Evolutionary conservation across 2,797 vertebrate species (phyloP).

Genomic region (Synaphobranchus kaupii): DNA sequence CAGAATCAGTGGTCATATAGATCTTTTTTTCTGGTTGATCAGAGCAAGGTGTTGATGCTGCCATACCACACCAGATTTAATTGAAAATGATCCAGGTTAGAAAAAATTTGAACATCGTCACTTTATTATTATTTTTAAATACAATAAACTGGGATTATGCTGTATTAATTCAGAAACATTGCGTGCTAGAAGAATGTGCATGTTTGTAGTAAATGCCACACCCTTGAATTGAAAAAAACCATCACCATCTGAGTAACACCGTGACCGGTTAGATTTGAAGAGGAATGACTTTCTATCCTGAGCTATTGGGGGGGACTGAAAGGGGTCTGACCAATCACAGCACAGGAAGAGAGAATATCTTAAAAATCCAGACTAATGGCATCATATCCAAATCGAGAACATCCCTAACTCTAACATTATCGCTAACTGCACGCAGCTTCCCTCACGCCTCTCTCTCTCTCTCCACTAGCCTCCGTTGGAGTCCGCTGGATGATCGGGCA

Average conservation of each 20-base stretch:
- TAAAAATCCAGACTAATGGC: neutral
- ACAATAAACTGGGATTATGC: neutral
- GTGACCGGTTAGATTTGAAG: neutral
- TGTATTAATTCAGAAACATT: neutral
- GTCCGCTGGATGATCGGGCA: slow-evolving; percentile 95
- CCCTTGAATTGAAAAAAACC: neutral
- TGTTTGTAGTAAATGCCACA: slow-evolving; percentile 5
- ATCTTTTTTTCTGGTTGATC: neutral
- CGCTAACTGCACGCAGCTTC: neutral
- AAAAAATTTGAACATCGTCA: neutral
- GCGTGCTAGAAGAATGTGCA: slow-evolving; percentile 27
- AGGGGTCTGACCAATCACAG: slow-evolving; percentile 14
- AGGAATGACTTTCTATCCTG: neutral
- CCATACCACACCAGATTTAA: neutral
- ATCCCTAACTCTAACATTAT: neutral
- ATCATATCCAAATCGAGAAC: neutral
- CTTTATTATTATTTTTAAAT: neutral
- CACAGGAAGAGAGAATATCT: neutral
- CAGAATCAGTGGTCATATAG: neutral
- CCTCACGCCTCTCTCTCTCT: slow-evolving; percentile 27
- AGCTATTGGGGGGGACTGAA: slow-evolving; percentile 1
- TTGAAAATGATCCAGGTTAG: slow-evolving; percentile 20
- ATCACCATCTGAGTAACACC: neutral
- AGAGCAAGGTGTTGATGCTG: neutral
- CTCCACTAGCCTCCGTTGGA: slow-evolving; percentile 79